phyloP scores from a whole-genome alignment of 2,888 invertebrate species.

The Seira ritae region DNA sequence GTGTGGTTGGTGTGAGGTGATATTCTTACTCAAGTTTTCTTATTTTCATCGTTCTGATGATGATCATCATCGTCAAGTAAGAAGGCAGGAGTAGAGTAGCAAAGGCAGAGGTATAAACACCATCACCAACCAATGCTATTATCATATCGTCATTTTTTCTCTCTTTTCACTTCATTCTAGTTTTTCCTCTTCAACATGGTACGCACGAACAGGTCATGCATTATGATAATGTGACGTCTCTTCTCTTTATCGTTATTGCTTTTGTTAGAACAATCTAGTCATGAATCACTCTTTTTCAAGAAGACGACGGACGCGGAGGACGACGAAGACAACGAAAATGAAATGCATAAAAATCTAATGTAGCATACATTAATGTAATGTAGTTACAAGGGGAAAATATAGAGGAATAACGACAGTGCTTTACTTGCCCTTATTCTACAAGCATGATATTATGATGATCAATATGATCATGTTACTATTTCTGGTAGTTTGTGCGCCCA shows the following conservation, averaged over 20 bases:
- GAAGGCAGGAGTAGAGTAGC: too few species aligned
- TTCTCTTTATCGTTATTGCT: slow-evolving; percentile 56
- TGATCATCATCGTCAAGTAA: neutral
- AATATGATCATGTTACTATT: neutral
- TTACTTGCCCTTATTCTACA: neutral
- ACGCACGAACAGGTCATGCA: slow-evolving; percentile 59
- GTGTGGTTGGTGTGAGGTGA: neutral
- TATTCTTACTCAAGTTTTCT: neutral
- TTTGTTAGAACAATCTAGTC: slow-evolving; percentile 55
- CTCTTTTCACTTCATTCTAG: slow-evolving; percentile 3
- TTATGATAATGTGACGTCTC: slow-evolving; percentile 60
- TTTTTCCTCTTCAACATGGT: slow-evolving; percentile 49
- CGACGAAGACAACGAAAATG: slow-evolving; percentile 20
- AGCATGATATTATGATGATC: neutral
- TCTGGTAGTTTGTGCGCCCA: neutral
- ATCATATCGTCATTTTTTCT: slow-evolving; percentile 42
- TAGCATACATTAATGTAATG: slow-evolving; percentile 21
- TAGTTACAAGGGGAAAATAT: neutral
- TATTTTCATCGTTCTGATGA: slow-evolving; percentile 27
- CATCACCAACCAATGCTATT: slow-evolving; percentile 20
- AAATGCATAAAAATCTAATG: slow-evolving; percentile 38
- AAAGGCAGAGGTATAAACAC: neutral
- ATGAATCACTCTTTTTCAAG: slow-evolving; percentile 53
- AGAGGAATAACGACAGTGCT: neutral
- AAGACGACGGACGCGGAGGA: slow-evolving; percentile 12